Percentiles rank a stretch among this genome's conserved stretches.
Conservation (phyloP, 2,888 invertebrate genomes). For the Physocephala rufipes region DNA sequence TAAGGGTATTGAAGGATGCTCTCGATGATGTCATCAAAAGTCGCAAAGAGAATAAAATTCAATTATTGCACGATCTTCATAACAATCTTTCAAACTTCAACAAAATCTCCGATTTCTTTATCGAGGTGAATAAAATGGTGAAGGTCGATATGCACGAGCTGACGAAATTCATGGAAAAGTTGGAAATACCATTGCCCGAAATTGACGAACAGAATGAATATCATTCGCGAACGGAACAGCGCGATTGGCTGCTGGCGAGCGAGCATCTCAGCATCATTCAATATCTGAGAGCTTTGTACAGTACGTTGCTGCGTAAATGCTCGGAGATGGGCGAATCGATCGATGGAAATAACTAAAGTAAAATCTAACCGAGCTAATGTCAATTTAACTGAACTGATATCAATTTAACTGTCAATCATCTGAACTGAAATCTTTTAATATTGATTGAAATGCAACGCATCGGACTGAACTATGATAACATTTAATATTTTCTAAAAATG, state of each 20-base stretch:
- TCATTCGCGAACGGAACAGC: constrained; percentile 26
- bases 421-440: neutral
- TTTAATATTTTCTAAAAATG: too few species aligned
- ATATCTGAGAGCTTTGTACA: constrained; percentile 30
- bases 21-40: constrained; percentile 36
- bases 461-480: too few species aligned
- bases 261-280: constrained; percentile 42
- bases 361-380: neutral
- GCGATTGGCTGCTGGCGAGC: constrained; percentile 45
- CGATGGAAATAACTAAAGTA: too few species aligned
- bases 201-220: constrained; percentile 34
- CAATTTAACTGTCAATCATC: constrained; percentile 4
- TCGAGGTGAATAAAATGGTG: constrained; percentile 29
- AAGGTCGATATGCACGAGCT: constrained; percentile 38
- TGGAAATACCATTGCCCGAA: constrained; percentile 41
- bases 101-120: constrained; percentile 38
- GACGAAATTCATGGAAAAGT: constrained; percentile 30
- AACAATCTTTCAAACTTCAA: constrained; percentile 34
- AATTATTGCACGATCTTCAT: constrained; percentile 37
- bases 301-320: constrained; percentile 35
- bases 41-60: constrained; percentile 37
- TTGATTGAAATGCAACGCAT: neutral
- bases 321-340: constrained; percentile 25
- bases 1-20: constrained; percentile 43
- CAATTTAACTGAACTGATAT: constrained; percentile 16